These are phyloP conservation scores for Erinaceus europaeus DNA, from an alignment of 2,113 vertebrate genomes.

Conservation along the genomic window DNA sequence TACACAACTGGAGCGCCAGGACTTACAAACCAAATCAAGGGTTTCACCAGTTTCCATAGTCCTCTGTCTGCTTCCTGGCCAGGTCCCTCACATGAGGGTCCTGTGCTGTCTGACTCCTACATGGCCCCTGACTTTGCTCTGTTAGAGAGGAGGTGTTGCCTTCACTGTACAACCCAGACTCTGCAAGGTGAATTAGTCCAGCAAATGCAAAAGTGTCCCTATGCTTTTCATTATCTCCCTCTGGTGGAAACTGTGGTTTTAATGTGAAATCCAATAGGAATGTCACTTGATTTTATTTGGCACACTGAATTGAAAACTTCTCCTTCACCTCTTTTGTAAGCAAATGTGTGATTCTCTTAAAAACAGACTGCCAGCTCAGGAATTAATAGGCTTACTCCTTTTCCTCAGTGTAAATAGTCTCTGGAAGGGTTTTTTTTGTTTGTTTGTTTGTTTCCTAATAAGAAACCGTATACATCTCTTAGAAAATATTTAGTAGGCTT, in stretches of 20 bases:
- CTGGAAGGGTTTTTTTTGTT: too few relatives aligned
- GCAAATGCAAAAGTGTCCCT: not conserved
- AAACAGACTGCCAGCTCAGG: not conserved
- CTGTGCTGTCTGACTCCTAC: not conserved
- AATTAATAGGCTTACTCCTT: not conserved
- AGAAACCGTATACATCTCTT: not conserved
- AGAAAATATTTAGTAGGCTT: not conserved
- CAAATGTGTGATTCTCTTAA: not conserved
- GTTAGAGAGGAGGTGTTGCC: not conserved
- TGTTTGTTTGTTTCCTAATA: too few relatives aligned
- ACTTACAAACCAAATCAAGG: not conserved
- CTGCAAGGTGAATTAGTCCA: not conserved
- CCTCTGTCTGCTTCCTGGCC: not conserved
- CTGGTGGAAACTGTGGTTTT: not conserved
- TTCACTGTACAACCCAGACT: not conserved
- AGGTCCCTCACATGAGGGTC: too few relatives aligned
- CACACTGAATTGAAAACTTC: not conserved
- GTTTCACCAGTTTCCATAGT: not conserved
- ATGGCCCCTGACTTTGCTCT: not conserved
- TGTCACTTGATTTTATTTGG: constrained; percentile 19
- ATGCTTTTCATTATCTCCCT: not conserved
- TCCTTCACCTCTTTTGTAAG: not conserved
- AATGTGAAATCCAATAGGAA: not conserved
- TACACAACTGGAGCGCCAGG: too few relatives aligned
- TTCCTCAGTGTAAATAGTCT: not conserved